Base-by-base conservation (phyloP, 2,113 vertebrate species). In the Patagioenas fasciata region DNA sequence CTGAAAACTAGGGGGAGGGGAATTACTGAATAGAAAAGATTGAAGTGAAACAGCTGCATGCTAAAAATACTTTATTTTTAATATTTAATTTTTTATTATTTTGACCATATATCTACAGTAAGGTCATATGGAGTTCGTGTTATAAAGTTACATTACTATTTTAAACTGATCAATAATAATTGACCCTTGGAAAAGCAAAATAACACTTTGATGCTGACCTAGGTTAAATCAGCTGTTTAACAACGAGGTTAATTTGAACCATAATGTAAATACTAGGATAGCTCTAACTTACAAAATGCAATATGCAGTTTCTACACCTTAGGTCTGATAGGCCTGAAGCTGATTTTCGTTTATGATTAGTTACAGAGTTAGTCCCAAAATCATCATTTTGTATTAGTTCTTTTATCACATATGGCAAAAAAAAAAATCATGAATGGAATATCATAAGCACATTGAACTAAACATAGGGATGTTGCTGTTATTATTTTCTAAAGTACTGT, bases 101-200 rank as follows among this genome's bases (percentile, higher is more conserved):
- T 54, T 89, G 89, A 83, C 89, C 75, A 61, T 94, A 90, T 88
- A 58, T 47, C 73, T 97, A 50, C 56, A 66, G 53, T 81, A 80
- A 95, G 96, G 91, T 97, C 88, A 94, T 47, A 72, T 8, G 62
- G 81, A 97, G 95, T 97, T 97, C 94, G 96, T 83, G 40, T 94
- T 94, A 40, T 92, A 94, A 85, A 91, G 70, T 96, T 97, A 87
- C 40, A 25, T 38, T 65, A 51, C n/a, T 97, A 69, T 96, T 97
- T 97, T 97, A 95, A 97, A 93, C 64, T 91, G 47, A 42, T 56
- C 50, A 86, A 75, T 91, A 93, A 94, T 87, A 96, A 94, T 70
- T 94, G 83, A 42, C 40, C 36, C 87, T 66, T 32, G 34, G 40
- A 70, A 85, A 93, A 93, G 70, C 38, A 94, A 95, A 97, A 89